A percentile compares a stretch with the other conserved stretches of the same genome.
phyloP scores from a whole-genome alignment of 2,113 vertebrate species.

The Mus spicilegus region DNA sequence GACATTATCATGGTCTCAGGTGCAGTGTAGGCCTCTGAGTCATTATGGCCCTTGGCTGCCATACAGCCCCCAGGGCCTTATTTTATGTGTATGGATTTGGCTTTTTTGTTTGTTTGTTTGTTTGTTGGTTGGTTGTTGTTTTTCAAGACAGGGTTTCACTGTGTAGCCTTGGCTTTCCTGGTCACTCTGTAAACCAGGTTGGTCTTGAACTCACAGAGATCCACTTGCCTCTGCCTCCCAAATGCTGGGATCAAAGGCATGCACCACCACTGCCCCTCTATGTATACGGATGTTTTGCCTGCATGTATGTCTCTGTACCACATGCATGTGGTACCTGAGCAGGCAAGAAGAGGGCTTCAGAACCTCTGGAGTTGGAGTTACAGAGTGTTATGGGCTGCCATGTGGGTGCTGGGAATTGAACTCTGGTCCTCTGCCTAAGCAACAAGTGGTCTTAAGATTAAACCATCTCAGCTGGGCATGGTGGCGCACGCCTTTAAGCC shows the following conservation, averaged over 20 bases:
- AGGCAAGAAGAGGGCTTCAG: background rate
- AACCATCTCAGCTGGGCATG: background rate
- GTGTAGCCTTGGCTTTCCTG: background rate
- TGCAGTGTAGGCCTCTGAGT: background rate
- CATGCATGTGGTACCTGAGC: background rate
- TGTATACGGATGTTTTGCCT: background rate
- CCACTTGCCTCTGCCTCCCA: background rate
- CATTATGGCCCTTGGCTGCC: background rate
- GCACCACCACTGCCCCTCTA: background rate
- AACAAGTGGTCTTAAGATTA: background rate
- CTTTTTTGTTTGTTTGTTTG: background rate
- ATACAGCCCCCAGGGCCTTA: background rate
- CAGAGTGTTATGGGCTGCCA: background rate
- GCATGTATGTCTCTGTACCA: background rate
- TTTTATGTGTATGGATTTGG: background rate
- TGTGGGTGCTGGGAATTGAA: background rate
- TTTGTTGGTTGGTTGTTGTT: background rate
- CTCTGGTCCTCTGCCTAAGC: background rate
- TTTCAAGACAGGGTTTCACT: background rate
- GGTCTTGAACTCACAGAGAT: background rate
- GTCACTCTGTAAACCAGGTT: background rate
- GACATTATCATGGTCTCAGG: background rate
- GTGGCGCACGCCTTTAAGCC: no score
- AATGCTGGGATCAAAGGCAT: background rate
- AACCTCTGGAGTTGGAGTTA: background rate